phyloP scores from a whole-genome alignment of 2,888 invertebrate genomes.

The Copidosoma aretas region DNA sequence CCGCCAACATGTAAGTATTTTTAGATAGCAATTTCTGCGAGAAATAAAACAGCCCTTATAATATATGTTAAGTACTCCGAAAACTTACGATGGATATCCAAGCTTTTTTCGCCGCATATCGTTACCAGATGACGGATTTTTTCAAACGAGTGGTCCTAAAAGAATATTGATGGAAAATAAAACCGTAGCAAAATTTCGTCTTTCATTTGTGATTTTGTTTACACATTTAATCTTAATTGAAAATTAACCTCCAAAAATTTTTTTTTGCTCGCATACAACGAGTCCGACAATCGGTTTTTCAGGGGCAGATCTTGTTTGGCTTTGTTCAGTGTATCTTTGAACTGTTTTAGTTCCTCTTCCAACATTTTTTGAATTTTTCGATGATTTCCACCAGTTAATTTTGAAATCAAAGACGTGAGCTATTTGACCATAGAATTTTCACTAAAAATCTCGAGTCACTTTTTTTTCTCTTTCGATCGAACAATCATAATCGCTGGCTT shows the following conservation, averaged over 20 bases:
- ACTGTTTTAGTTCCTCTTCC: not conserved
- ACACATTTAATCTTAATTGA: too few relatives aligned
- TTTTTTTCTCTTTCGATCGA: slow-evolving; percentile 13
- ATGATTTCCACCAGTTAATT: slow-evolving; percentile 25
- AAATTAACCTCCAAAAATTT: slow-evolving; percentile 29
- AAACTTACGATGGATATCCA: slow-evolving; percentile 47
- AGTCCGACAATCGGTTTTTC: slow-evolving; percentile 35
- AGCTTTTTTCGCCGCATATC: slow-evolving; percentile 46
- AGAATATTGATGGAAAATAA: not conserved
- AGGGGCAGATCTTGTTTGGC: slow-evolving; percentile 26
- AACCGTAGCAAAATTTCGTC: not conserved
- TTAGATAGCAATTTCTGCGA: too few relatives aligned
- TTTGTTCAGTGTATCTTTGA: slow-evolving; percentile 19
- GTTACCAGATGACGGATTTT: slow-evolving; percentile 38
- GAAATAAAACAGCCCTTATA: too few relatives aligned
- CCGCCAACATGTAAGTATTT: too few relatives aligned
- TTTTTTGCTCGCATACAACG: slow-evolving; percentile 19
- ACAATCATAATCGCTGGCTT: not conserved
- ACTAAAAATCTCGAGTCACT: slow-evolving; percentile 1
- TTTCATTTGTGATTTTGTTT: not conserved
- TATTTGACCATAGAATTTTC: too few relatives aligned
- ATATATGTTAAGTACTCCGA: too few relatives aligned
- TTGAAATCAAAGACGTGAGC: slow-evolving; percentile 9
- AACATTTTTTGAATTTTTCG: slow-evolving; percentile 2
- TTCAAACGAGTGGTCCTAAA: slow-evolving; percentile 41